These are phyloP conservation scores for Euwallacea similis DNA, from an alignment of 1,140 invertebrate genomes.

Conservation along the genomic window DNA sequence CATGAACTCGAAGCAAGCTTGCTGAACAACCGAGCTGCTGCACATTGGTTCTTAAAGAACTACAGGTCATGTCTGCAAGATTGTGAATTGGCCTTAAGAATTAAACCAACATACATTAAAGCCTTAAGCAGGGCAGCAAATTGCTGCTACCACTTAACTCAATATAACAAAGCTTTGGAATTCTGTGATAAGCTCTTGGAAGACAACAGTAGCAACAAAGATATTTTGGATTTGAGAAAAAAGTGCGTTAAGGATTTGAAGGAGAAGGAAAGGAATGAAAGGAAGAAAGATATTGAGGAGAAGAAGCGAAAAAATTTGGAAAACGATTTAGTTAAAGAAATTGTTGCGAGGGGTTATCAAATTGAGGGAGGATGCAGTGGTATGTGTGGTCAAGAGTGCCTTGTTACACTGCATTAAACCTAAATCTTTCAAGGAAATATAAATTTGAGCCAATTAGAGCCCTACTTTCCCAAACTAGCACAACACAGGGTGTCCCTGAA, in stretches of 20 bases:
- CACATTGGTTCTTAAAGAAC: constrained; percentile 86
- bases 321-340: constrained; percentile 59
- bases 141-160: constrained; percentile 68
- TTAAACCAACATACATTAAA: constrained; percentile 80
- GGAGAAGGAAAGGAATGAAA: constrained; percentile 61
- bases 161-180: constrained; percentile 72
- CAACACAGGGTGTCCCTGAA: constrained; percentile 63
- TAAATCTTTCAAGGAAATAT: constrained; percentile 39
- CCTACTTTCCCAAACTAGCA: constrained; percentile 64
- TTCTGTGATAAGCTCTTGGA: constrained; percentile 74
- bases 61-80: constrained; percentile 75
- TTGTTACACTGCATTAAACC: neutral
- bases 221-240: constrained; percentile 61
- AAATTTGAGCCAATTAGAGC: constrained; percentile 61
- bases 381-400: constrained; percentile 9
- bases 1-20: constrained; percentile 76
- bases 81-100: constrained; percentile 74
- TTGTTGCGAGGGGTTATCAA: constrained; percentile 59
- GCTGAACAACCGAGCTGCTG: constrained; percentile 89
- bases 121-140: constrained; percentile 74
- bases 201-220: constrained; percentile 59
- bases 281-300: constrained; percentile 60
- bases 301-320: constrained; percentile 62
- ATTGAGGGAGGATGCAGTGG: constrained; percentile 49
- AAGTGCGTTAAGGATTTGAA: constrained; percentile 65